Evolutionary conservation across 1,140 invertebrate genomes (phyloP).

Genomic region (Marisa cornuarietis): DNA sequence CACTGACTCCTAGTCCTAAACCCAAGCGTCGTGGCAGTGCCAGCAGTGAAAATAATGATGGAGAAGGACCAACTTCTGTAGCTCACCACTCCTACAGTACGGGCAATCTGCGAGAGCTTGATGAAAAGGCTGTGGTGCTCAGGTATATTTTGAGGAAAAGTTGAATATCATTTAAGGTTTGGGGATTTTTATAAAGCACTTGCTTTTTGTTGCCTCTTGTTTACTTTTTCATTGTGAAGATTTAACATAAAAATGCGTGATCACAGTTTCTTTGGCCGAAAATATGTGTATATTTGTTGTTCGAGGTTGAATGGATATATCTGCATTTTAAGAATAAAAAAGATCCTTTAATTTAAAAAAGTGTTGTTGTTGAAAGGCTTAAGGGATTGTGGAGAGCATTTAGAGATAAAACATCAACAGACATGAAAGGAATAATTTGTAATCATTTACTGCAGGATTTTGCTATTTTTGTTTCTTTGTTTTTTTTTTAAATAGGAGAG

Average conservation of each 20-base stretch:
- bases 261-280: too few relatives aligned
- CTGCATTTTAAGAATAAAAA: too few relatives aligned
- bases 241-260: too few relatives aligned
- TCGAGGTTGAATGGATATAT: too few relatives aligned
- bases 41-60: constrained; percentile 48
- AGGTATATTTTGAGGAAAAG: constrained; percentile 23
- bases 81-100: constrained; percentile 72
- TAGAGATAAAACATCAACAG: too few relatives aligned
- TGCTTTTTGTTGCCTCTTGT: not conserved
- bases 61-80: constrained; percentile 49
- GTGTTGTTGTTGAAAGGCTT: too few relatives aligned
- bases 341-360: too few relatives aligned
- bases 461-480: not conserved
- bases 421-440: not conserved
- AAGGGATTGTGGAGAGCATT: too few relatives aligned
- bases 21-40: constrained; percentile 55
- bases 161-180: too few relatives aligned
- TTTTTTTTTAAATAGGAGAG: constrained; percentile 23
- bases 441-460: not conserved
- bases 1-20: constrained; percentile 72
- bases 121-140: constrained; percentile 39
- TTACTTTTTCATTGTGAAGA: too few relatives aligned
- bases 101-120: constrained; percentile 76
- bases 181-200: not conserved
- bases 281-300: too few relatives aligned